These are phyloP conservation scores for Anseranas semipalmata DNA, from an alignment of 2,113 vertebrate genomes.

Conservation along the genomic window DNA sequence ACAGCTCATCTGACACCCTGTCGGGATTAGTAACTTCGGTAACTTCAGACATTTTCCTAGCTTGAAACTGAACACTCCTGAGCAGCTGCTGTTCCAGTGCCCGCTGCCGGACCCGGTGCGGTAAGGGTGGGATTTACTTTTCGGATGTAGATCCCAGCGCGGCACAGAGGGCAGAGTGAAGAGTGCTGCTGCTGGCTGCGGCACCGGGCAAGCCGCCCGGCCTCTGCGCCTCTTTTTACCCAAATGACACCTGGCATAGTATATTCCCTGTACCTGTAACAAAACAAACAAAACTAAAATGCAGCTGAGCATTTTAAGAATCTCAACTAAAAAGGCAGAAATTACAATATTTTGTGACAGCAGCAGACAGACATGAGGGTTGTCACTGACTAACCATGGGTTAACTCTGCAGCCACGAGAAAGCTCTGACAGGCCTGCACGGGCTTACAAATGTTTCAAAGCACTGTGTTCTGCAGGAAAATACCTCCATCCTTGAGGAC, in stretches of 20 bases:
- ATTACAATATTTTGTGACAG: neutral
- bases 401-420: neutral
- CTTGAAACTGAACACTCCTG: neutral
- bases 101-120: neutral
- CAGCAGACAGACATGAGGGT: neutral
- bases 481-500: rapidly evolving
- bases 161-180: neutral
- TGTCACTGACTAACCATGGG: rapidly evolving
- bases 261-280: neutral
- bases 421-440: neutral
- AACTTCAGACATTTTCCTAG: neutral
- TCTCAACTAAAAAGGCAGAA: neutral
- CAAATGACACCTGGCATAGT: rapidly evolving
- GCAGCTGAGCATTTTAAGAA: neutral
- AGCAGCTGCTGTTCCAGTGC: neutral
- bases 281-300: neutral
- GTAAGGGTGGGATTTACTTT: neutral
- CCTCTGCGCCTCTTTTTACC: neutral
- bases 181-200: neutral
- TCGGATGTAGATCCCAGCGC: neutral
- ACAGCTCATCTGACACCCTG: neutral
- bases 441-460: rapidly evolving
- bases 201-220: neutral
- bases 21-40: neutral
- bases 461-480: neutral